phyloP scores from a whole-genome alignment of 2,888 invertebrate genomes.

The Mylabris sibirica region DNA sequence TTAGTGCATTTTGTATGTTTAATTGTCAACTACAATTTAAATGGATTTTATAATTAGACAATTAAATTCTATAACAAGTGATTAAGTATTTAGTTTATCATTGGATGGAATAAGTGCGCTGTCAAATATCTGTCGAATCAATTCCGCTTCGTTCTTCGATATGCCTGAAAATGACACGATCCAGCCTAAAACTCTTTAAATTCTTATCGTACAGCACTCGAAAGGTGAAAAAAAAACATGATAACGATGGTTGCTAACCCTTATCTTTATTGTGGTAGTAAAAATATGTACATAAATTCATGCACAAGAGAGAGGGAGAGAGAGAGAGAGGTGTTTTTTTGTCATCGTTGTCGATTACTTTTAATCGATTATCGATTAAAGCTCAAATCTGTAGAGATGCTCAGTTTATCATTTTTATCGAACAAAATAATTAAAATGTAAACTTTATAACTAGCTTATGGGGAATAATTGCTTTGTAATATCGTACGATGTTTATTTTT shows the following conservation, averaged over 20 bases:
- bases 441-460: conserved; percentile 25
- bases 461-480: conserved; percentile 30
- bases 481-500: conserved; percentile 31
- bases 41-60: conserved; percentile 26
- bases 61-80: conserved; percentile 38
- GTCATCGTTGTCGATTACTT: not conserved
- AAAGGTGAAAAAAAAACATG: conserved; percentile 24
- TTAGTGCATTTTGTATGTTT: conserved; percentile 31
- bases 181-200: conserved; percentile 36
- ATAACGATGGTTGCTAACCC: conserved; percentile 23
- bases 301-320: not conserved
- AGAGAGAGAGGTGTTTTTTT: too few species aligned
- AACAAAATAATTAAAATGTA: conserved; percentile 11
- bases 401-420: conserved; percentile 17
- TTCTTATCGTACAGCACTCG: conserved; percentile 31
- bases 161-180: conserved; percentile 43
- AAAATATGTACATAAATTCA: conserved; percentile 32
- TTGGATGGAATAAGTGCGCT: conserved; percentile 34
- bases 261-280: conserved; percentile 34
- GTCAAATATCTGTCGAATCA: conserved; percentile 39
- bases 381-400: not conserved
- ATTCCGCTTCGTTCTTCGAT: conserved; percentile 31
- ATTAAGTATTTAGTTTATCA: conserved; percentile 7
- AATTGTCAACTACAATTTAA: conserved; percentile 30
- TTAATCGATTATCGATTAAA: not conserved